Evolutionary conservation across 2,888 invertebrate genomes (phyloP).

Genomic region (Pegoplata infirma): DNA sequence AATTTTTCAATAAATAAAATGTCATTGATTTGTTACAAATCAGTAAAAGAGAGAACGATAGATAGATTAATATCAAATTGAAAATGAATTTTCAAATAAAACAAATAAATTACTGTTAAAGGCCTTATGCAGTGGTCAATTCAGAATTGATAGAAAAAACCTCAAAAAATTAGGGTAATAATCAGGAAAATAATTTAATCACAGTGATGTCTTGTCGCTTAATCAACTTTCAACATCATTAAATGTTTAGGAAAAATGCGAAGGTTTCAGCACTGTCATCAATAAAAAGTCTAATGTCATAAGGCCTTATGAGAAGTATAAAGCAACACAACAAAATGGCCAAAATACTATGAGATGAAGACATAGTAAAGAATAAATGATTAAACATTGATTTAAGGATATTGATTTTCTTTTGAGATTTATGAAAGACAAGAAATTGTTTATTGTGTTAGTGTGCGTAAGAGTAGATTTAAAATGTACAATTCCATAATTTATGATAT

Average conservation of each 20-base stretch:
- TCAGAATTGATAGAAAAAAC: too few species aligned
- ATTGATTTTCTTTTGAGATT: background rate
- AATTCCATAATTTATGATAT: background rate
- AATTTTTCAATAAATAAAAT: constrained; percentile 46
- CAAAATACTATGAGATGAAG: background rate
- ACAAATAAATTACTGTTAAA: background rate
- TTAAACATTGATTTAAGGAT: background rate
- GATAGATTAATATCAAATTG: constrained; percentile 21
- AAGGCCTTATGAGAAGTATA: too few species aligned
- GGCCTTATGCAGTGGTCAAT: too few species aligned
- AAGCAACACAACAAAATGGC: background rate
- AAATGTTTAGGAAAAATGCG: too few species aligned
- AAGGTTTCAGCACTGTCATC: too few species aligned
- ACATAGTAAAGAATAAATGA: background rate
- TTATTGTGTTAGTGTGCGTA: background rate
- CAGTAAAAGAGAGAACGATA: constrained; percentile 4
- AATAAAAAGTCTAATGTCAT: too few species aligned
- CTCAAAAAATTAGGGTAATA: too few species aligned
- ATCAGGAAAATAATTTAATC: too few species aligned
- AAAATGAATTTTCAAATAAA: background rate
- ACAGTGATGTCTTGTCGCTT: too few species aligned
- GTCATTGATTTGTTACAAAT: constrained; percentile 46
- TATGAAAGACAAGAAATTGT: background rate
- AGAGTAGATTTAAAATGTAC: too few species aligned
- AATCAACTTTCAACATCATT: too few species aligned